Base-by-base conservation (phyloP, 53 echinoderm and acorn worm species). In the Temnopleurus reevesii region DNA sequence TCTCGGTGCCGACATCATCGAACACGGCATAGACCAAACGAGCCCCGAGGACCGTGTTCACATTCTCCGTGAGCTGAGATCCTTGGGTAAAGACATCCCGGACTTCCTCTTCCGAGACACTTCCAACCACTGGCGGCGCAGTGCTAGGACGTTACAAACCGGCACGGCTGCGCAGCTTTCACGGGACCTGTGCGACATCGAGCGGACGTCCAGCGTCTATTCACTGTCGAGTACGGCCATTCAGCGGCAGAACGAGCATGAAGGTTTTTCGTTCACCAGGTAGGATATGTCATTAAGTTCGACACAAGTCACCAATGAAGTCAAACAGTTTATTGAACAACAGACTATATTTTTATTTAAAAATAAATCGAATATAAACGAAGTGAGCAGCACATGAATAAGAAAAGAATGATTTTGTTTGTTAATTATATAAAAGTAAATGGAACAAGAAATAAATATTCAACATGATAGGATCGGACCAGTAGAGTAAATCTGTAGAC, bases 1-100 rank as follows among this genome's bases (percentile, higher is more conserved):
- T 38, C 59, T 96, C 0, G 96, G 96, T 1, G 95, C 96, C 51
- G 96, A 96, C 60, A 91, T 96, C 41, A 90, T 91, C 51, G 96
- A 96, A 65, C 96, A 96, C 46, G 95, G 95, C 23, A 96, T 96
- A n/a, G 92, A 94, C 86, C 94, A 93, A 76, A 86, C 90, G 7
- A 91, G 86, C 5, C 55, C 45, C 0, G 94, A 94, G 30, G 93
- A 96, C 23, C 87, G 90, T 7, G 34, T 88, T 21, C 36, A 76
- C 36, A 49, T 94, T 49, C 86, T 92, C 45, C 76, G 77, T 47
- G 94, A 94, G 81, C 89, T 94, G 0, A 81, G 83, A 5, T 31
- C 60, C 13, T 81, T 92, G 8, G 94, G 94, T 1, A 54, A 90
- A 19, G 89, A 94, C 26, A 81, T 89, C 28, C 94, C 94, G 15